Conservation (phyloP, 2,797 vertebrate genomes). For the Melanotaenia nigrans region DNA sequence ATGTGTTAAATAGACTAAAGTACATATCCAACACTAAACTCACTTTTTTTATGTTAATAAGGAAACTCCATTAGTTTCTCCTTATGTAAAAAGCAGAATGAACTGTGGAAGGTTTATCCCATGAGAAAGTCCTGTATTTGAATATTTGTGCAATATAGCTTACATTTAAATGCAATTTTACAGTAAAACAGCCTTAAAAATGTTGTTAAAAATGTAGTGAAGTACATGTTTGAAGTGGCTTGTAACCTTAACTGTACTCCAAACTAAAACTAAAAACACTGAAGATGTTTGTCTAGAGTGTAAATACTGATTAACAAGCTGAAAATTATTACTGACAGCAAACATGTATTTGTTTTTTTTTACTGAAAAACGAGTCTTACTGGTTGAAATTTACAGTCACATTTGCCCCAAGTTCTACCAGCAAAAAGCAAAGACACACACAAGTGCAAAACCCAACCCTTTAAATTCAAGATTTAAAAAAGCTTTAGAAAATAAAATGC, state of each 20-base stretch:
- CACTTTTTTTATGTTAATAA: too few relatives aligned
- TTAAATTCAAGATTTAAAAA: conserved; percentile 39
- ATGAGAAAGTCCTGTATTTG: not conserved
- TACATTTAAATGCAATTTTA: not conserved
- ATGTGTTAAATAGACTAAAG: not conserved
- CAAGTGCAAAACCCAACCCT: conserved; percentile 65
- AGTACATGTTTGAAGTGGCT: not conserved
- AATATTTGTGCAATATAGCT: not conserved
- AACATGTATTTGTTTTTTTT: conserved; percentile 51
- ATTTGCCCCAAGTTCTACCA: conserved; percentile 50
- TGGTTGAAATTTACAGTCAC: conserved; percentile 64
- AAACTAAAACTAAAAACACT: not conserved
- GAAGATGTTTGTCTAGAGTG: not conserved
- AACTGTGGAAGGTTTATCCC: not conserved
- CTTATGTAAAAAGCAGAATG: not conserved
- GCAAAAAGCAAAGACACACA: conserved; percentile 54
- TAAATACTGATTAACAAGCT: conserved; percentile 8
- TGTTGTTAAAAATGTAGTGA: not conserved
- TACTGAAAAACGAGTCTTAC: conserved; percentile 65
- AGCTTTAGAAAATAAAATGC: conserved; percentile 44
- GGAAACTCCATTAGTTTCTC: not conserved
- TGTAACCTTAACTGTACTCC: not conserved
- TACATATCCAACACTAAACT: not conserved
- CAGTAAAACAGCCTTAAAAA: not conserved
- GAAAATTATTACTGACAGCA: conserved; percentile 12